Conservation (phyloP, 1,140 invertebrate species). For the Caerostris extrusa region DNA sequence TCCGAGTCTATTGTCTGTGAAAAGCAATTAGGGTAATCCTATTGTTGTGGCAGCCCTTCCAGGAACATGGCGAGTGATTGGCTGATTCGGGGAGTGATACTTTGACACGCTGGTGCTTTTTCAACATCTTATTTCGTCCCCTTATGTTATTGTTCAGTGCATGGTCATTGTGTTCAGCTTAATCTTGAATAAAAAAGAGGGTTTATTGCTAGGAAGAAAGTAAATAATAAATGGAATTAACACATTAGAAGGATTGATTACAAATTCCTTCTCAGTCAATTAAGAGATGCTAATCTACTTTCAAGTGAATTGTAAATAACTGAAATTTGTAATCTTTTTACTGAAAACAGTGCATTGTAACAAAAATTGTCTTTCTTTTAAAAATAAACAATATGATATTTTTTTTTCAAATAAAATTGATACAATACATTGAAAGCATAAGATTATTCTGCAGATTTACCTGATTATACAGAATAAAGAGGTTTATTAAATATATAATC, state of each 20-base stretch:
- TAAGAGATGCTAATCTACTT: background rate
- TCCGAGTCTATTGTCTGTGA: constrained; percentile 41
- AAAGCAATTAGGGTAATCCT: constrained; percentile 53
- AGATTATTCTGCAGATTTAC: too few species aligned
- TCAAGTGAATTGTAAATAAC: too few species aligned
- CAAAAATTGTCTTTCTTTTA: too few species aligned
- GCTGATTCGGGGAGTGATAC: background rate
- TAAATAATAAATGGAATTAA: background rate
- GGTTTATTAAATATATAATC: too few species aligned
- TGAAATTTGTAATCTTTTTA: too few species aligned
- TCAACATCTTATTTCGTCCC: too few species aligned
- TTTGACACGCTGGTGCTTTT: background rate
- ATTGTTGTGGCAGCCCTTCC: constrained; percentile 38
- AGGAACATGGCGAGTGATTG: constrained; percentile 1
- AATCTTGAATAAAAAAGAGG: background rate
- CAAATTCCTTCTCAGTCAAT: background rate
- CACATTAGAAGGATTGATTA: background rate
- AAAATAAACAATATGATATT: too few species aligned
- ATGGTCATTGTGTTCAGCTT: background rate
- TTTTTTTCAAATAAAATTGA: too few species aligned
- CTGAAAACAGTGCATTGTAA: too few species aligned
- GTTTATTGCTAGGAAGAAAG: background rate
- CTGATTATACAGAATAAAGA: too few species aligned
- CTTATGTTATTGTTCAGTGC: background rate
- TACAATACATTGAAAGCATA: too few species aligned